Conservation (phyloP, 2,888 invertebrate species). For the Drosophila merina region DNA sequence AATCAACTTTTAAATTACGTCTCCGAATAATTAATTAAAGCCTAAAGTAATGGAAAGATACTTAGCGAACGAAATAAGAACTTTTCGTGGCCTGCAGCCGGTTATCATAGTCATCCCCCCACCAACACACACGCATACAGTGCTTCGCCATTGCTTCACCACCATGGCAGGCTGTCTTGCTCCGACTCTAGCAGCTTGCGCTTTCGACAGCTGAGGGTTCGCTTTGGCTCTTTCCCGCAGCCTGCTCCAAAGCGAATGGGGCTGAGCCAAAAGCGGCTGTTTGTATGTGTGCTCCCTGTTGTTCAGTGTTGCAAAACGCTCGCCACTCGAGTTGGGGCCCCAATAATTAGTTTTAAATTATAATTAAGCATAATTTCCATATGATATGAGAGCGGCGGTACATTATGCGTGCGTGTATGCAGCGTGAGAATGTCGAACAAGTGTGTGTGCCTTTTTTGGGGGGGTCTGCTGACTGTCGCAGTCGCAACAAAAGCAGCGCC, state of each 20-base stretch:
- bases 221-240: constrained; percentile 63
- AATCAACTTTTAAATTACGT: not conserved
- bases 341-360: constrained; percentile 70
- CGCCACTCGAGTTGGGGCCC: constrained; percentile 37
- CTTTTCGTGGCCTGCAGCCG: constrained; percentile 52
- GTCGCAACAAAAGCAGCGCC: constrained; percentile 58
- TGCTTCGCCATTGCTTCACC: constrained; percentile 32
- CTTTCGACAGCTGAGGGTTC: constrained; percentile 44
- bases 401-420: constrained; percentile 37
- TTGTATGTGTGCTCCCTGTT: constrained; percentile 50
- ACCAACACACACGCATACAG: constrained; percentile 48
- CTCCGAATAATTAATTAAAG: not conserved
- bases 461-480: constrained; percentile 59
- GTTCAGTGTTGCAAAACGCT: constrained; percentile 65
- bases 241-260: constrained; percentile 54
- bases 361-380: constrained; percentile 66
- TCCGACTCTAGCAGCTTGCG: constrained; percentile 32
- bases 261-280: constrained; percentile 63
- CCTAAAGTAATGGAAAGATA: constrained; percentile 14
- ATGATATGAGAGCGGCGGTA: constrained; percentile 34
- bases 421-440: constrained; percentile 9
- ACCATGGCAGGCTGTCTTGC: constrained; percentile 52
- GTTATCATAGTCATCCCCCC: constrained; percentile 63
- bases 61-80: constrained; percentile 32
- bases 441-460: constrained; percentile 14